These are phyloP conservation scores for Cetoscarus ocellatus DNA, from an alignment of 2,797 vertebrate genomes.

Conservation along the genomic window DNA sequence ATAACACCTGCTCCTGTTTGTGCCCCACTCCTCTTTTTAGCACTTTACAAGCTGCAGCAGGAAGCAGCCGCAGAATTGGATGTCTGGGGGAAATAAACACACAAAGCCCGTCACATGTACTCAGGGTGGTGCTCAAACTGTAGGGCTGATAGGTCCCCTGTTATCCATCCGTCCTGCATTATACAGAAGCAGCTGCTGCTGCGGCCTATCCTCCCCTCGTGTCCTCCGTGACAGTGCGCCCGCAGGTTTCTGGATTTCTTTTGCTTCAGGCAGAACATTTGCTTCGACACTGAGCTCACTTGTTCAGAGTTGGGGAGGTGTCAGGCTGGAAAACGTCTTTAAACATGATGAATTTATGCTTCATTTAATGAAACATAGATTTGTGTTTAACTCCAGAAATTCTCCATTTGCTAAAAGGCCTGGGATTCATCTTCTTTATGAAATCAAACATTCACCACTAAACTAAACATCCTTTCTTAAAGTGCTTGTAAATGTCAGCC, in stretches of 20 bases:
- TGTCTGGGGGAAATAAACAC: slow-evolving; percentile 60
- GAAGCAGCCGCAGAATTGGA: slow-evolving; percentile 11
- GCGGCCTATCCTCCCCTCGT: slow-evolving; percentile 27
- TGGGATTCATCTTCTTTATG: no score
- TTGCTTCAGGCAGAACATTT: slow-evolving; percentile 36
- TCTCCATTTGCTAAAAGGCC: neutral
- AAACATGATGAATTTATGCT: neutral
- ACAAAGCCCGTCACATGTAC: slow-evolving; percentile 41
- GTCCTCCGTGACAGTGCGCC: slow-evolving; percentile 55
- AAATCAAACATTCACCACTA: no score
- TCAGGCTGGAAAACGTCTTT: slow-evolving; percentile 21
- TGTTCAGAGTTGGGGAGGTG: slow-evolving; percentile 42
- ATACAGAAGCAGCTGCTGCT: slow-evolving; percentile 44
- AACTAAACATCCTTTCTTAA: neutral
- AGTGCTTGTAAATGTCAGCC: neutral
- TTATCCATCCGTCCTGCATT: slow-evolving; percentile 61
- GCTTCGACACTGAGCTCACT: slow-evolving; percentile 36
- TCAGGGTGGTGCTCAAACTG: slow-evolving; percentile 53
- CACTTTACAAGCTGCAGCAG: neutral
- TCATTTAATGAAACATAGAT: neutral
- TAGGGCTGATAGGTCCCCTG: slow-evolving; percentile 61
- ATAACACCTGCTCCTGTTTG: slow-evolving; percentile 8
- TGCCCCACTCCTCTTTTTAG: slow-evolving; percentile 14
- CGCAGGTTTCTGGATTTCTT: slow-evolving; percentile 45
- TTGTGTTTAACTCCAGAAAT: neutral